These are phyloP conservation scores for Drosophila mercatorum DNA, from an alignment of 2,888 invertebrate genomes.

Conservation along the genomic window DNA sequence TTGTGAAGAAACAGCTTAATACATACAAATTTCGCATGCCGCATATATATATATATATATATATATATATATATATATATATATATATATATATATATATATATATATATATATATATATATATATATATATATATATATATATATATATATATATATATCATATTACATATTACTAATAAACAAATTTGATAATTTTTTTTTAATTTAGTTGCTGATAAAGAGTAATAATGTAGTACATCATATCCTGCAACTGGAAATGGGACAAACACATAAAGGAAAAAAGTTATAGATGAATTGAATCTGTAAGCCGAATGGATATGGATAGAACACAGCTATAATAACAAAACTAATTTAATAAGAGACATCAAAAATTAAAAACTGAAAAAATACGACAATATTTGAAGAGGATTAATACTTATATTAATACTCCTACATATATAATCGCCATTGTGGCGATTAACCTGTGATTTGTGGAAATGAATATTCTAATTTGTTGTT, in stretches of 20 bases:
- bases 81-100: neutral
- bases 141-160: neutral
- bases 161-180: neutral
- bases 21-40: too few relatives aligned
- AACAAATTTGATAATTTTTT: neutral
- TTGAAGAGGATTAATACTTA: neutral
- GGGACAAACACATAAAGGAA: neutral
- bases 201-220: constrained; percentile 18
- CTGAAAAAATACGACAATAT: neutral
- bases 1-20: too few relatives aligned
- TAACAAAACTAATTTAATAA: neutral
- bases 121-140: neutral
- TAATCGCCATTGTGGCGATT: constrained; percentile 39
- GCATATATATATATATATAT: too few relatives aligned
- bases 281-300: neutral
- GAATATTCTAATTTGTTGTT: constrained; percentile 56
- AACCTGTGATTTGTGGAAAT: constrained; percentile 47
- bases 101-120: too few relatives aligned
- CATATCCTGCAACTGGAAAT: constrained; percentile 7
- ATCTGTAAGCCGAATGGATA: constrained; percentile 15
- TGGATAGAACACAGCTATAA: constrained; percentile 17
- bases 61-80: too few relatives aligned
- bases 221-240: constrained; percentile 32
- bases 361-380: neutral
- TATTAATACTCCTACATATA: neutral